Evolutionary conservation across 2,113 vertebrate genomes (phyloP), one percentile per base, ranked within the genome.

Genomic region (Ageneiosus marmoratus): DNA sequence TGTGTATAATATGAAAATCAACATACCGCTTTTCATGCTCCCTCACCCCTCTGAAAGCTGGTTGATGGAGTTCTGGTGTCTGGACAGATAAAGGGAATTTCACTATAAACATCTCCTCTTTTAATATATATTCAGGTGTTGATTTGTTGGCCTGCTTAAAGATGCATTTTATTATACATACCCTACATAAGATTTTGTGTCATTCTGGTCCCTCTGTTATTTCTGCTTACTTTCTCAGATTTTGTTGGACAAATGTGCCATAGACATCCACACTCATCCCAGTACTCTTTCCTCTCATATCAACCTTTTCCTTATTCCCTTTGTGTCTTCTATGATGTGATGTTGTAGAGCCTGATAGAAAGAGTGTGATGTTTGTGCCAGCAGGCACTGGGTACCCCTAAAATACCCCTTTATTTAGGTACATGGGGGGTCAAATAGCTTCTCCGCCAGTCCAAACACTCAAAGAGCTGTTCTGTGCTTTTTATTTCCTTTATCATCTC

Each of bases 371-470:
- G 27, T 56, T 85, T 82, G 86, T 87, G 87, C 74, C 83, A 87
- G 86, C 69, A 76, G 77, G 83, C 53, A 80, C 62, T 80, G 76
- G 77, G 80, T 63, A 81, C 80, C 80, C 74, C 32, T 72, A 85
- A 85, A 83, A 83, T 70, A 32, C 34, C 70, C 80, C 62, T 70
- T 87, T 87, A 80, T 87, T 56, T 72, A 44, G n/a, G 51, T 32
- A 85, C 76, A 87, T 75, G 77, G 65, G 65, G 48, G 65, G 60
- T 60, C 60, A 62, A 50, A 80, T 32, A 41, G 48, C 53, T 84
- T 79, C 81, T 77, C 41, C 73, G 77, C 83, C 83, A 87, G 67
- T 80, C 80, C 86, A 83, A 87, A 87, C 83, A 83, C 83, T 83
- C 80, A 85, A 62, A 82, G 80, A 83, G 70, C 75, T 69, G 58